Evolutionary conservation across 2,113 vertebrate genomes (phyloP), one percentile per base, ranked within the genome.

Genomic region (Hippocampus barbouri): DNA sequence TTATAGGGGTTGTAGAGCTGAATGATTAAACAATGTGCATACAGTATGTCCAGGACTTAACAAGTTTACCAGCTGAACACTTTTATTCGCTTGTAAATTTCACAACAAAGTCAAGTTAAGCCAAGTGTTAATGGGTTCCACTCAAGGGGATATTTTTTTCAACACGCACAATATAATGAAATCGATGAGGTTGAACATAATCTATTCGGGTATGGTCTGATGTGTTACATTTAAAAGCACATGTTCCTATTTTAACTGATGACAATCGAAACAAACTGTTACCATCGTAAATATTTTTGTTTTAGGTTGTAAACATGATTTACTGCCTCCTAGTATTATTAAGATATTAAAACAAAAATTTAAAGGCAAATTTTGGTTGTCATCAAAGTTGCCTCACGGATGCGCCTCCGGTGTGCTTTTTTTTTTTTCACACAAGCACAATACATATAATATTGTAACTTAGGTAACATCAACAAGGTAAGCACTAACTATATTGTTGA

Each of bases 1-100:
- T 68, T 66, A 38, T 62, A 74, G 20, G 21, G 14, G 6, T 64
- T 71, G 12, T 66, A 43, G 8, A 75, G 30, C 20, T 16, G 5
- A 71, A 56, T 79, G 49, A 70, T 65, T 25, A 14, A n/a, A 5
- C 5, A 40, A 60, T n/a, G 11, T 43, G 15, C 20, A 4, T 43
- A 25, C 25, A 25, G 25, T 25, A 66, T 30, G 14, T 40, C 5
- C 4, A 51, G 1, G 69, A 56, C 66, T 78, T n/a, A 74, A 71
- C 68, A 2, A 76, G 75, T 77, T 59, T n/a, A 78, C n/a, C n/a
- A 25, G 41, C 59, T 43, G 9, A 27, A n/a, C 5, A 51, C 63
- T 51, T 75, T 70, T 11, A 54, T 47, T 71, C 59, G 57, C 27
- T 49, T 66, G 38, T 71, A 40, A 43, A 41, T 38, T 43, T 61